Percentiles rank a stretch among this genome's conserved stretches.
Evolutionary conservation across 2,888 invertebrate species (phyloP).

Genomic region (Tigriopus californicus): DNA sequence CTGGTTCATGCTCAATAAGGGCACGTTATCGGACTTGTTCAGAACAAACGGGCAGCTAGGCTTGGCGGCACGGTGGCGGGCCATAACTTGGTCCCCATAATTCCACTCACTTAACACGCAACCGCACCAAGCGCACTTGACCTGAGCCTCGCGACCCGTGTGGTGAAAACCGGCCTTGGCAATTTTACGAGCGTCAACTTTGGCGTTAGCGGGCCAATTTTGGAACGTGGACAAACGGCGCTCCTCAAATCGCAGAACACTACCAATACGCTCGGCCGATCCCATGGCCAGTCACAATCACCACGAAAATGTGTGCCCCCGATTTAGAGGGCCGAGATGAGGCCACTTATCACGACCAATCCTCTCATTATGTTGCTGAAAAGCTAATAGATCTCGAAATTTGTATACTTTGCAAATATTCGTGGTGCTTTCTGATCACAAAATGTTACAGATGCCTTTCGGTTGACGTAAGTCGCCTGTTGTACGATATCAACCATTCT

Average conservation of each 20-base stretch:
- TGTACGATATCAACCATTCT: too few species aligned
- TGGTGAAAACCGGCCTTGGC: slow-evolving; percentile 61
- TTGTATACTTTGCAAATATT: too few species aligned
- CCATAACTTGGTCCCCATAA: slow-evolving; percentile 52
- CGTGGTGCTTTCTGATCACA: too few species aligned
- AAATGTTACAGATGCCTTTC: too few species aligned
- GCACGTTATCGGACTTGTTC: slow-evolving; percentile 50
- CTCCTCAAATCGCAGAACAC: slow-evolving; percentile 32
- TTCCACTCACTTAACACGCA: slow-evolving; percentile 52
- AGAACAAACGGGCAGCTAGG: slow-evolving; percentile 51
- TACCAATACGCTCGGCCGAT: background rate
- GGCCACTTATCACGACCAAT: too few species aligned
- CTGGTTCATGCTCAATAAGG: slow-evolving; percentile 23
- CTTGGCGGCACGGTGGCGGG: slow-evolving; percentile 42
- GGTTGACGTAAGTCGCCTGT: too few species aligned
- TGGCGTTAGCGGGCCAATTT: slow-evolving; percentile 50
- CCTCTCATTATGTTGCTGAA: too few species aligned
- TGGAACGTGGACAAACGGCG: slow-evolving; percentile 49
- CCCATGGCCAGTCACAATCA: too few species aligned
- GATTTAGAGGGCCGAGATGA: too few species aligned
- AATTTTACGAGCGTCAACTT: slow-evolving; percentile 28
- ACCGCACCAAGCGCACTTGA: slow-evolving; percentile 59
- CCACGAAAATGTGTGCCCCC: too few species aligned
- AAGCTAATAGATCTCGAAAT: too few species aligned
- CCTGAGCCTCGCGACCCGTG: slow-evolving; percentile 45